These are phyloP conservation scores for Drosophila baimaii DNA, from an alignment of 1,140 invertebrate genomes.

Conservation along the genomic window DNA sequence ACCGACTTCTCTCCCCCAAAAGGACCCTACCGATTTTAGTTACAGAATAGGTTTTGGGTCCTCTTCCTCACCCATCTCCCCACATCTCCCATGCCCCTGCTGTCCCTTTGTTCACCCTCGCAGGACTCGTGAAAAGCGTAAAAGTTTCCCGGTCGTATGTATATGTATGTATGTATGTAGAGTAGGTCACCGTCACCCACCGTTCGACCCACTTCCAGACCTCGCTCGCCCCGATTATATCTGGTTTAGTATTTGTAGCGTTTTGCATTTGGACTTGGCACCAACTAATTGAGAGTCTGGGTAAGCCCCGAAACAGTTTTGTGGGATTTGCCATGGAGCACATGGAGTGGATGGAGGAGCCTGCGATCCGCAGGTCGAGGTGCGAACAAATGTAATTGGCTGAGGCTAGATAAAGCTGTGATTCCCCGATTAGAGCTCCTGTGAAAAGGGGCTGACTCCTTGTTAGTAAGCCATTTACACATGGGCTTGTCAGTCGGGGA, in stretches of 20 bases:
- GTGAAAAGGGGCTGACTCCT: not conserved
- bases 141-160: slow-evolving; percentile 29
- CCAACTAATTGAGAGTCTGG: slow-evolving; percentile 48
- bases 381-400: slow-evolving; percentile 46
- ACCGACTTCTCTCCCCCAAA: slow-evolving; percentile 60
- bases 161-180: slow-evolving; percentile 11
- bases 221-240: slow-evolving; percentile 29
- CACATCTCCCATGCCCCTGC: not conserved
- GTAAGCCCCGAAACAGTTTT: slow-evolving; percentile 47
- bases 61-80: not conserved
- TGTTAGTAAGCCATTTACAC: not conserved
- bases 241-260: slow-evolving; percentile 47
- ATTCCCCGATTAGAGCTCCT: slow-evolving; percentile 2
- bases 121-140: slow-evolving; percentile 32
- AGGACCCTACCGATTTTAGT: slow-evolving; percentile 40
- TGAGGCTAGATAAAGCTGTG: slow-evolving; percentile 32
- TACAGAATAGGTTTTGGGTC: slow-evolving; percentile 43
- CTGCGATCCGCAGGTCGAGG: no score
- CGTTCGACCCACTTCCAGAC: not conserved
- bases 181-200: slow-evolving; percentile 29
- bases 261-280: slow-evolving; percentile 45
- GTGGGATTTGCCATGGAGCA: slow-evolving; percentile 29
- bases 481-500: not conserved
- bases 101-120: slow-evolving; percentile 28
- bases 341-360: no score